phyloP scores from a whole-genome alignment of 1,140 invertebrate genomes.

The Caenorhabditis brenneri region DNA sequence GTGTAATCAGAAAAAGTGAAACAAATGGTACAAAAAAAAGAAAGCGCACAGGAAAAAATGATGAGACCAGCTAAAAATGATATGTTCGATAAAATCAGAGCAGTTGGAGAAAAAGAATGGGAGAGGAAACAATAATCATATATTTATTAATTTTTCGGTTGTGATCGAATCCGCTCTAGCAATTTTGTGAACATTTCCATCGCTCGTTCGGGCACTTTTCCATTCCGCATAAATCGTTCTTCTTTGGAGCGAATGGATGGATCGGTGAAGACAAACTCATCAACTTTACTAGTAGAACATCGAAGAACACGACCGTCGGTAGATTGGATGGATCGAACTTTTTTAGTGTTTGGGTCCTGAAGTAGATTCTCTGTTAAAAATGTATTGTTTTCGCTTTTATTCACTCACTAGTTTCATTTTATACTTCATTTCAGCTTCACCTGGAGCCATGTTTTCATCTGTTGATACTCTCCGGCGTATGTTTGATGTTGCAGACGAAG shows the following conservation, averaged over 20 bases:
- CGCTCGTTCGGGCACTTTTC: background rate
- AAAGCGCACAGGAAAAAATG: background rate
- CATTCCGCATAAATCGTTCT: background rate
- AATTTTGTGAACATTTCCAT: background rate
- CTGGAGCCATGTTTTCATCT: background rate
- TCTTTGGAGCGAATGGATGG: background rate
- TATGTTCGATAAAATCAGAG: background rate
- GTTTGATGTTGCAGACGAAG: background rate
- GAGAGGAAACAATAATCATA: background rate
- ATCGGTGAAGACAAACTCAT: slow-evolving; percentile 5
- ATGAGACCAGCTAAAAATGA: background rate
- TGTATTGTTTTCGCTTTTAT: background rate
- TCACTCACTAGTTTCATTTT: background rate
- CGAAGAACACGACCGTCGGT: background rate
- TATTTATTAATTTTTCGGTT: background rate
- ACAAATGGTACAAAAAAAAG: background rate
- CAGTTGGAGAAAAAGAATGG: background rate
- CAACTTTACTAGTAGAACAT: background rate
- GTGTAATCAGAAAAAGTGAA: background rate
- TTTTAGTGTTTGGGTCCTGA: background rate
- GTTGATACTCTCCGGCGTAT: background rate
- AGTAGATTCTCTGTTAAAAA: background rate
- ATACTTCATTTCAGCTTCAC: background rate
- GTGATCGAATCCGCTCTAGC: background rate
- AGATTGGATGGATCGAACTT: background rate